Evolutionary conservation across 2,888 invertebrate genomes (phyloP), one percentile per base, ranked within the genome.

Genomic region (Glaucopsyche alexis): DNA sequence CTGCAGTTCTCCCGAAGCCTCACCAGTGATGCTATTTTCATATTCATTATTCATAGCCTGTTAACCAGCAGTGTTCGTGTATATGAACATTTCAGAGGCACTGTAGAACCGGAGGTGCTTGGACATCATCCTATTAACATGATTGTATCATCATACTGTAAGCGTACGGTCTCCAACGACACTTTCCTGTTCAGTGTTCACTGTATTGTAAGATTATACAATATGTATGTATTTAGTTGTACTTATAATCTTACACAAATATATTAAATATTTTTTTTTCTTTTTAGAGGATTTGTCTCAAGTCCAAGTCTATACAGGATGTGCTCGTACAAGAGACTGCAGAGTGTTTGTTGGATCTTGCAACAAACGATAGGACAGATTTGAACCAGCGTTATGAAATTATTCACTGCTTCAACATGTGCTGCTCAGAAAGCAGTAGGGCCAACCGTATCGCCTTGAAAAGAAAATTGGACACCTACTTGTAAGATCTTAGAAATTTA

Each of bases 261-360:
- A 29, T 29, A 29, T 29, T 29, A 29, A 29, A 29, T 69, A 50
- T 52, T 71, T 38, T 9, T 38, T 42, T 72, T 67, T 11, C 1
- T 66, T 71, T 13, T 72, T 78, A 90, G 90, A 80, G 80, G 7
- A 81, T 90, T n/a, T 75, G 79, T 42, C 64, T 73, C 6, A 90
- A 90, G 79, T 81, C 86, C 38, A n/a, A 71, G 0, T 73, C 80
- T 0, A 71, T 89, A 1, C 83, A 83, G 1, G 81, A 86, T 66
- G 74, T 82, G 1, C 74, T 91, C 0, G 83, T 88, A 29, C 84
- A 88, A 70, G 77, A 83, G 9, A 83, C 81, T 0, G 79, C 86
- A 0, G 87, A 88, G 16, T 80, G 81, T 64, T 77, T 91, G 0
- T 77, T 91, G 0, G 86, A 88, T 38, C 71, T 90, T 65, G 85